phyloP scores from a whole-genome alignment of 1,140 invertebrate genomes.

The Dreissena rostriformis region DNA sequence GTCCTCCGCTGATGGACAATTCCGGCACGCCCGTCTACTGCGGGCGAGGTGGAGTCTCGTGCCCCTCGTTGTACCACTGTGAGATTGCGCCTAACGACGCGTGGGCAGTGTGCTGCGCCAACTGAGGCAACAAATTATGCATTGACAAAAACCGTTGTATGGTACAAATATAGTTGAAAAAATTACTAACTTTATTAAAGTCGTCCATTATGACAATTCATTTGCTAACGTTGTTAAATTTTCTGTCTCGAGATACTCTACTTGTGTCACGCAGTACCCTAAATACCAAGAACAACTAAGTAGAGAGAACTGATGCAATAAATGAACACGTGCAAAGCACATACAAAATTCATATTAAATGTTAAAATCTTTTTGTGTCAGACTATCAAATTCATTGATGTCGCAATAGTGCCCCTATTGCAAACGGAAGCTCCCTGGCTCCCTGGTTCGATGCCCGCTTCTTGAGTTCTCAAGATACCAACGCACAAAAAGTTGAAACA shows the following conservation, averaged over 20 bases:
- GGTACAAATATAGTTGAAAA: neutral
- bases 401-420: too few species aligned
- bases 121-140: neutral
- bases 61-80: neutral
- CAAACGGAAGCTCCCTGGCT: too few species aligned
- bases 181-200: neutral
- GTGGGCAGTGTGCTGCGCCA: conserved; percentile 30
- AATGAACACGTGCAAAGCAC: too few species aligned
- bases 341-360: too few species aligned
- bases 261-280: too few species aligned
- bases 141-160: neutral
- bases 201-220: neutral
- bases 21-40: conserved; percentile 3
- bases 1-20: neutral
- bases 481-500: too few species aligned
- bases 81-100: conserved; percentile 19
- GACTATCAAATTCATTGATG: too few species aligned
- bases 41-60: conserved; percentile 11
- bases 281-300: too few species aligned
- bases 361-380: too few species aligned
- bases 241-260: neutral
- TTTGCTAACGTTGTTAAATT: neutral
- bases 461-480: too few species aligned
- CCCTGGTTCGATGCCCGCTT: too few species aligned
- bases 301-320: too few species aligned